phyloP scores from a whole-genome alignment of 2,888 invertebrate genomes.

The Drosophila limbata region DNA sequence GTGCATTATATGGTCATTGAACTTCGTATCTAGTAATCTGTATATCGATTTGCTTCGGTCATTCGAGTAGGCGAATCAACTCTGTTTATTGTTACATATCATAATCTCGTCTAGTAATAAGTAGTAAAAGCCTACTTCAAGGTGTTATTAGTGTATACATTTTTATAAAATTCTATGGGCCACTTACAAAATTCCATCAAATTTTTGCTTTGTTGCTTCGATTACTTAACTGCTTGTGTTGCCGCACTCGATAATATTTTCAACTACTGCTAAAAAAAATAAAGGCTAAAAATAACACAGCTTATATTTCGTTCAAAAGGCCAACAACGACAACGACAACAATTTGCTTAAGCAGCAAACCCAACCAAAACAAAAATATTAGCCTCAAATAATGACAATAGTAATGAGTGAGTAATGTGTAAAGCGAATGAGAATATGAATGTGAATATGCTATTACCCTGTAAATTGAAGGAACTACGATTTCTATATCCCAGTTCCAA shows the following conservation, averaged over 20 bases:
- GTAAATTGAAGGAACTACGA: background rate
- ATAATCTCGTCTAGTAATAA: background rate
- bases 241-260: conserved; percentile 46
- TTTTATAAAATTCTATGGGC: conserved; percentile 9
- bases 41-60: conserved; percentile 7
- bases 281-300: conserved; percentile 51
- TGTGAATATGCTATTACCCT: conserved; percentile 11
- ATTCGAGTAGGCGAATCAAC: background rate
- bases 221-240: conserved; percentile 50
- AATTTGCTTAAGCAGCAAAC: conserved; percentile 50
- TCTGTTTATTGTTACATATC: background rate
- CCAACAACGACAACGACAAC: conserved; percentile 28
- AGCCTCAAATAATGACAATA: conserved; percentile 51
- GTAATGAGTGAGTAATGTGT: conserved; percentile 16
- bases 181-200: conserved; percentile 24
- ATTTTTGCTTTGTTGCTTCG: conserved; percentile 30
- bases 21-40: conserved; percentile 2
- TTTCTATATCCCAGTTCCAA: background rate
- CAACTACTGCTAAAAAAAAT: conserved; percentile 27
- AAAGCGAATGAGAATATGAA: background rate
- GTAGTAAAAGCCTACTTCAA: conserved; percentile 3
- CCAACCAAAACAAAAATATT: conserved; percentile 58
- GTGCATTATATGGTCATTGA: conserved; percentile 15
- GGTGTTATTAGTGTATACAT: background rate
- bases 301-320: conserved; percentile 60